Percentiles rank a stretch among this genome's conserved stretches.
Evolutionary conservation across 2,888 invertebrate genomes (phyloP).

Genomic region (Cylindroiulus punctatus): DNA sequence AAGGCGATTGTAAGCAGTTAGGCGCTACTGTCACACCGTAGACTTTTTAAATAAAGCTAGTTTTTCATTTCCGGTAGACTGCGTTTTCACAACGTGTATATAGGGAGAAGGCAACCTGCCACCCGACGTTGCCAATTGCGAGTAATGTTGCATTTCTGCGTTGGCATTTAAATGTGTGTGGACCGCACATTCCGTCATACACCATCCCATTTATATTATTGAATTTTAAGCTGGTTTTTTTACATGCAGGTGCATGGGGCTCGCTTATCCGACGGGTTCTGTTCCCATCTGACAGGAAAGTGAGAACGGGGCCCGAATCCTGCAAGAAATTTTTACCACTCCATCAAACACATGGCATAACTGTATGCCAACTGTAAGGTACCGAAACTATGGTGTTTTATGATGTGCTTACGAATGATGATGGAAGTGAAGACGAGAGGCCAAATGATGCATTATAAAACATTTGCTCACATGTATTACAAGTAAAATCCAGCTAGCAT

Average conservation of each 20-base stretch:
- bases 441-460: no score
- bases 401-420: no score
- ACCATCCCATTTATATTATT: not conserved
- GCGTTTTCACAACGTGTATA: not conserved
- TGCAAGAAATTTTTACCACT: no score
- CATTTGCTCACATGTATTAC: no score
- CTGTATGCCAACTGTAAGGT: no score
- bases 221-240: not conserved
- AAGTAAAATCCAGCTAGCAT: no score
- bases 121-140: not conserved
- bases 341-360: no score
- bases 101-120: not conserved
- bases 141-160: not conserved
- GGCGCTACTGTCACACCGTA: not conserved
- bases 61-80: constrained; percentile 7
- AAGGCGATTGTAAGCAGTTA: not conserved
- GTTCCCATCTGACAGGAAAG: no score
- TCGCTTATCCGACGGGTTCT: not conserved
- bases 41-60: constrained; percentile 10
- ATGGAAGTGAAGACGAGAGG: no score
- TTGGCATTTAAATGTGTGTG: not conserved
- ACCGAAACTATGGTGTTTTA: no score
- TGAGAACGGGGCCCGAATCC: no score
- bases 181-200: not conserved
- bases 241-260: not conserved